Evolutionary conservation across 35 echinoderm and acorn worm genomes (phyloP).

Genomic region (Ophiothrix spiculata): DNA sequence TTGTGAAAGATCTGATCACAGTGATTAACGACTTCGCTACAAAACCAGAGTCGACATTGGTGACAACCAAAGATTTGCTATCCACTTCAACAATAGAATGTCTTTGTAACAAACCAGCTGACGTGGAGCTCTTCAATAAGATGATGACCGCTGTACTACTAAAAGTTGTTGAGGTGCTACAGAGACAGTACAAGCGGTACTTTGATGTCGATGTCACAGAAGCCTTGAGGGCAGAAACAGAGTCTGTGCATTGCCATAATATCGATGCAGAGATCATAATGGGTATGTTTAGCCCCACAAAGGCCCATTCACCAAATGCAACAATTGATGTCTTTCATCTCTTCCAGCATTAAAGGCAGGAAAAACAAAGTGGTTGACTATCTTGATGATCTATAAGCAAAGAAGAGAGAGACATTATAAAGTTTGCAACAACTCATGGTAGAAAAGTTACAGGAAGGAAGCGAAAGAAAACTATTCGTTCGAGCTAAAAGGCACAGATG

Average conservation of each 20-base stretch:
- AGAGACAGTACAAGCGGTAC: constrained; percentile 26
- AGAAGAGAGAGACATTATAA: background rate
- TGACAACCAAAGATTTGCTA: background rate
- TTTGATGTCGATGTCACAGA: constrained; percentile 6
- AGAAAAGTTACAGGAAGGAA: background rate
- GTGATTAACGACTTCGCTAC: background rate
- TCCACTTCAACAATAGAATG: too few species aligned
- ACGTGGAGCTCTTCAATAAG: too few species aligned
- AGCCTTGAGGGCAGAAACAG: constrained; percentile 5
- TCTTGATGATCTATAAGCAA: background rate
- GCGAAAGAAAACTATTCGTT: background rate
- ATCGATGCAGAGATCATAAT: constrained; percentile 36
- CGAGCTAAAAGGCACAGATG: background rate
- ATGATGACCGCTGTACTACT: background rate
- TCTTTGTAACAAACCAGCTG: too few species aligned
- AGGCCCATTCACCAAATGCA: constrained; percentile 7
- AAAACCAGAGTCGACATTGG: background rate
- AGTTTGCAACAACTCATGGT: background rate
- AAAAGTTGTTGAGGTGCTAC: background rate
- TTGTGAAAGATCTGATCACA: background rate
- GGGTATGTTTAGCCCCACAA: constrained; percentile 34
- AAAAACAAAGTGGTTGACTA: constrained; percentile 33
- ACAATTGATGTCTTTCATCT: constrained; percentile 8
- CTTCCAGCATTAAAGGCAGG: constrained; percentile 12
- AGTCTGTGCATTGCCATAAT: constrained; percentile 5